These are phyloP conservation scores for Sminthopsis crassicaudata DNA, from an alignment of 2,113 vertebrate species.

Conservation along the genomic window DNA sequence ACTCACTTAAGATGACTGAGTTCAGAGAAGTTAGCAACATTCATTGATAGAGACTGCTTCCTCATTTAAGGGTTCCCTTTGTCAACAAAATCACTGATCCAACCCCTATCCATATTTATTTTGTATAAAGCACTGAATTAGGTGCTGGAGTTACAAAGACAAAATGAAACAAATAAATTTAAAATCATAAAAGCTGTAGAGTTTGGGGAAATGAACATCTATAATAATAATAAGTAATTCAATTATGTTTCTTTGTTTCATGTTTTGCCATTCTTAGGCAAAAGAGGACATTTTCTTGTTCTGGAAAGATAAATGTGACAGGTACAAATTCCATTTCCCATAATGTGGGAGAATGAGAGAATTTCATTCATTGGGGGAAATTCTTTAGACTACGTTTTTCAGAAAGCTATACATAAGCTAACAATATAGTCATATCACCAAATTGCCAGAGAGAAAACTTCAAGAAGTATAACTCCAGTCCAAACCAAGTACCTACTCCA, in stretches of 20 bases:
- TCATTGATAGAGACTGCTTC: neutral
- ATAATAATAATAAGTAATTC: neutral
- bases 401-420: neutral
- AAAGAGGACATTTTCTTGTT: neutral
- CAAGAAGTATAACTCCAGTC: neutral
- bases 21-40: neutral
- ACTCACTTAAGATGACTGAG: neutral
- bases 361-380: neutral
- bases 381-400: neutral
- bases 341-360: neutral
- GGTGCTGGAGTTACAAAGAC: neutral
- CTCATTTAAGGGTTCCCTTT: neutral
- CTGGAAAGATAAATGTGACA: neutral
- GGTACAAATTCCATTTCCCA: neutral
- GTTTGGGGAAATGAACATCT: neutral
- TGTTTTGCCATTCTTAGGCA: constrained; percentile 10
- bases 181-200: neutral
- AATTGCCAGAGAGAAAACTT: neutral
- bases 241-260: neutral
- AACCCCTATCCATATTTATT: neutral
- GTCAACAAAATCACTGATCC: neutral
- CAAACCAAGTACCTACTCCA: neutral
- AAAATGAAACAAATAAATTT: neutral
- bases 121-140: neutral
- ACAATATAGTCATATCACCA: neutral